Base-by-base conservation (phyloP, 2,888 invertebrate species). In the Autographa pulchrina region DNA sequence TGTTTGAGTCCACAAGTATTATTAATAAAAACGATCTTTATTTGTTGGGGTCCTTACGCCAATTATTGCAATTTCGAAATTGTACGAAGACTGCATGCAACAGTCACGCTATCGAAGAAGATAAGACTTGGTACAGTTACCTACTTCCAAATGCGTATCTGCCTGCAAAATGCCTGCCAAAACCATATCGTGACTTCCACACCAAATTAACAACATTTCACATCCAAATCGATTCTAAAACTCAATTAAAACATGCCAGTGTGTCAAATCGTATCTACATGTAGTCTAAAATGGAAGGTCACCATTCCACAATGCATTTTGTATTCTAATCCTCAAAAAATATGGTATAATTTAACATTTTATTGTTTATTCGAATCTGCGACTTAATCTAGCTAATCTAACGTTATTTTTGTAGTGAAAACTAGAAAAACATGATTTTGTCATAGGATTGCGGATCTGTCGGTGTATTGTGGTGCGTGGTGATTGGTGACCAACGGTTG, bases 391-490 rank as follows among this genome's bases (percentile, higher is more conserved):
- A 38, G 32, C 70, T 75, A 70, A 74, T 68, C 79, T 86, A 86
- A 84, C 85, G 82, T 84, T 86, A 85, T 87, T 87, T 87, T 82
- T 72, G 70, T 80, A 74, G 80, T 81, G 72, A 83, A 90, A 92
- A 90, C 91, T 72, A 87, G 92, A 90, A 91, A 90, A 92, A 91
- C 91, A 81, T 72, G 91, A 86, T 89, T 84, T 79, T 75, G 83
- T 77, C 83, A 81, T 80, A 74, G 77, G 90, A 89, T 92, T 88
- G 90, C 92, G 92, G 92, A 92, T 91, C 74, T 86, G 82, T 74
- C 81, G 80, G 62, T 60, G 79, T 85, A 86, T 86, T 85, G 84
- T 86, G 75, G 68, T 72, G 74, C 88, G 87, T 91, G 89, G 76
- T 85, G 87, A 91, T 92, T 89, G 86, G 87, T 85, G 89, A 85